phyloP scores from a whole-genome alignment of 2,797 vertebrate genomes.

The Enteromius trimaculatus region DNA sequence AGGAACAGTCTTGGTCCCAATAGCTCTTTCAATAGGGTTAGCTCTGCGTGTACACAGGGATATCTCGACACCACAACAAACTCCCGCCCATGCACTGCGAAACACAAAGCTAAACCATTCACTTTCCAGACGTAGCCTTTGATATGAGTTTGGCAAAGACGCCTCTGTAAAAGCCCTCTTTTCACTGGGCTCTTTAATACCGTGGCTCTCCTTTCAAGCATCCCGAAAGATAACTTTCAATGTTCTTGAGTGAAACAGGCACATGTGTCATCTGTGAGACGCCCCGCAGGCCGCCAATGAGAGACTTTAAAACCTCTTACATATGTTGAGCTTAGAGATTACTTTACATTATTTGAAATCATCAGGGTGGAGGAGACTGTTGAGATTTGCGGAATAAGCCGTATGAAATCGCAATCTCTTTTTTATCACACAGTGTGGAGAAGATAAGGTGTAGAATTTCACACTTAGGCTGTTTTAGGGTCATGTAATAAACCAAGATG shows the following conservation, averaged over 20 bases:
- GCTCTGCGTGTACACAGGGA: slow-evolving; percentile 24
- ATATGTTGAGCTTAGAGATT: slow-evolving; percentile 57
- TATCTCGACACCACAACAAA: slow-evolving; percentile 56
- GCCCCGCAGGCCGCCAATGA: slow-evolving; percentile 51
- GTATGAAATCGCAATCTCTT: background rate
- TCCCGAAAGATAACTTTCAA: slow-evolving; percentile 72
- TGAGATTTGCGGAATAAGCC: slow-evolving; percentile 10
- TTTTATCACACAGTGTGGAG: slow-evolving; percentile 1
- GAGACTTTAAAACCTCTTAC: slow-evolving; percentile 51
- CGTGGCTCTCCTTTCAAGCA: slow-evolving; percentile 69
- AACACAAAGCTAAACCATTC: slow-evolving; percentile 72
- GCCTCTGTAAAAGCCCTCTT: slow-evolving; percentile 67
- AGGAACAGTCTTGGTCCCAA: slow-evolving; percentile 1
- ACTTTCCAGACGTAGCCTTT: slow-evolving; percentile 71
- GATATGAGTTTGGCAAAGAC: slow-evolving; percentile 76
- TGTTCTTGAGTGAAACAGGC: slow-evolving; percentile 65
- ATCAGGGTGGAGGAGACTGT: slow-evolving; percentile 19
- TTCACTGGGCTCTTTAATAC: slow-evolving; percentile 69
- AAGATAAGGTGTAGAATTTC: slow-evolving; percentile 35
- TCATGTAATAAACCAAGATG: slow-evolving; percentile 27
- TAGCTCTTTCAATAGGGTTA: slow-evolving; percentile 33
- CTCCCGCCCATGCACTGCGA: slow-evolving; percentile 64
- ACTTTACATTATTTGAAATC: slow-evolving; percentile 34
- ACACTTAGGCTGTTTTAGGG: slow-evolving; percentile 22
- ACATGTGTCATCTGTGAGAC: slow-evolving; percentile 67